Conservation (phyloP, 2,113 vertebrate species). For the Aythya baeri region DNA sequence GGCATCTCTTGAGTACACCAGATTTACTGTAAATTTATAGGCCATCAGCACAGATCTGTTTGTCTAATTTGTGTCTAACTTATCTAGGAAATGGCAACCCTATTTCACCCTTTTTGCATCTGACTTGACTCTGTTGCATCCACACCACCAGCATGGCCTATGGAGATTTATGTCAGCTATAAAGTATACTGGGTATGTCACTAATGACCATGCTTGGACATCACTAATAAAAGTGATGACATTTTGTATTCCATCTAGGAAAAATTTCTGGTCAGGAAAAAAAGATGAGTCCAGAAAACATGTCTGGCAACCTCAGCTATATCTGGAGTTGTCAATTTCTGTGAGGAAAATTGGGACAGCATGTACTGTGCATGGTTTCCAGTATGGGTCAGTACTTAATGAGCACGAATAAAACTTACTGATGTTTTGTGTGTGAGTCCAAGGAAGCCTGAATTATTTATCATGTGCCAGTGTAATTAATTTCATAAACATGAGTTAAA, state of each 20-base stretch:
- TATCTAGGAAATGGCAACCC: neutral
- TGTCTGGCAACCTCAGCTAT: neutral
- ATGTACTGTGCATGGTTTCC: neutral
- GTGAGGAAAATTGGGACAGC: neutral
- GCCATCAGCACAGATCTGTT: neutral
- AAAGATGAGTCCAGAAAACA: neutral
- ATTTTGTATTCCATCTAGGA: neutral
- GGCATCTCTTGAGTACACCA: neutral
- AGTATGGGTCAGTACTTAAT: neutral
- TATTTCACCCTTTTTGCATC: neutral
- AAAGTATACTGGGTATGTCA: neutral
- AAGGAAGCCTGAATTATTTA: slow-evolving; percentile 47
- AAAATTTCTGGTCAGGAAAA: neutral
- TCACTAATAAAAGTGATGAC: neutral
- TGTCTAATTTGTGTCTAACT: neutral
- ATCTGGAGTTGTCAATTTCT: neutral
- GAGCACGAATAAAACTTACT: neutral
- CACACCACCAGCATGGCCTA: neutral
- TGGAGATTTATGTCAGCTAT: neutral
- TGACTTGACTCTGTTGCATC: neutral
- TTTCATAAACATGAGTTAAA: slow-evolving; percentile 15
- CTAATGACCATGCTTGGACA: neutral
- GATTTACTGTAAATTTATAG: neutral
- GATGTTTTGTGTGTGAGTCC: neutral
- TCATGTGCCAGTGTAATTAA: neutral